phyloP scores from a whole-genome alignment of 1,140 invertebrate genomes.

The Eriocheir sinensis region DNA sequence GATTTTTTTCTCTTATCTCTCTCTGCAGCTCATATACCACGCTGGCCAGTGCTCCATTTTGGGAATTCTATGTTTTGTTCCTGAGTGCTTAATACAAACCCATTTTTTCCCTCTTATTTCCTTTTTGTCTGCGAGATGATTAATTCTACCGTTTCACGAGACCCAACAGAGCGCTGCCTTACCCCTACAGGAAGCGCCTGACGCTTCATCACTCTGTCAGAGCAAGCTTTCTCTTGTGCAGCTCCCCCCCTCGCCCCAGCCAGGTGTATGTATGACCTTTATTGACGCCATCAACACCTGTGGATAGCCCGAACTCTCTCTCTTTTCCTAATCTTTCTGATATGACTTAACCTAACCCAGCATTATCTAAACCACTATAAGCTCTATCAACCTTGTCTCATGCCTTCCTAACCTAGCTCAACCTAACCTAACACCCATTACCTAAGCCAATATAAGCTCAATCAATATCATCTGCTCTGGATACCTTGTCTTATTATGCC shows the following conservation, averaged over 20 bases:
- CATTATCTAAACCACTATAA: too few species aligned
- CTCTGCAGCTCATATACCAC: neutral
- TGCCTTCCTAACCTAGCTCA: too few species aligned
- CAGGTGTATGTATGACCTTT: constrained; percentile 39
- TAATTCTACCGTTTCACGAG: neutral
- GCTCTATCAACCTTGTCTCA: too few species aligned
- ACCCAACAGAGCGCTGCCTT: constrained; percentile 47
- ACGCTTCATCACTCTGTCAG: constrained; percentile 26
- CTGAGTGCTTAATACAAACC: neutral
- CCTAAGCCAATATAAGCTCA: too few species aligned
- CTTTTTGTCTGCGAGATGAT: neutral
- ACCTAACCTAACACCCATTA: too few species aligned
- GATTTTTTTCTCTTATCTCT: neutral
- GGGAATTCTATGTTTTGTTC: neutral
- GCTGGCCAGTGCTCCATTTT: neutral
- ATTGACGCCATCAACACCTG: neutral
- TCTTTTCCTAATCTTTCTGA: too few species aligned
- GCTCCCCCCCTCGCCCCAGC: constrained; percentile 36
- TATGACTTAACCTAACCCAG: too few species aligned
- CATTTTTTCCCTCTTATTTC: neutral
- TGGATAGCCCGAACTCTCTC: neutral
- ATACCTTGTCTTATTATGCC: too few species aligned
- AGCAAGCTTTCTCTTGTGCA: constrained; percentile 41
- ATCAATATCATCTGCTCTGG: too few species aligned
- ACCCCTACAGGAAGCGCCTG: constrained; percentile 38